Evolutionary conservation across 2,797 vertebrate species (phyloP).

Genomic region (Oceanodroma leucorhoa): DNA sequence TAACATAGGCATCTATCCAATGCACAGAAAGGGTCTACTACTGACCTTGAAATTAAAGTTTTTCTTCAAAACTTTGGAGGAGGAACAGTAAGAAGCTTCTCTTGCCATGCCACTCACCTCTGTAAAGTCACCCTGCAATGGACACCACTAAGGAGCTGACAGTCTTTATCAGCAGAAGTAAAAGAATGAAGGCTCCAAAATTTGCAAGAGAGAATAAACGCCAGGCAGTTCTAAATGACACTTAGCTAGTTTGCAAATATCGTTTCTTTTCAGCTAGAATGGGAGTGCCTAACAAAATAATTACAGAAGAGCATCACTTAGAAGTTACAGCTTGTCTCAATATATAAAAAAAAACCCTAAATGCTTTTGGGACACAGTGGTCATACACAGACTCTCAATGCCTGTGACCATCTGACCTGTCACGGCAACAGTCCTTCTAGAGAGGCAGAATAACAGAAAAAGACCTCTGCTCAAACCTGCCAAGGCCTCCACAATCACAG

Average conservation of each 20-base stretch:
- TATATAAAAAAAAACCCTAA: neutral
- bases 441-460: slow-evolving; percentile 1
- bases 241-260: neutral
- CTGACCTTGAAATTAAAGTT: neutral
- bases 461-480: neutral
- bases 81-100: neutral
- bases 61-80: neutral
- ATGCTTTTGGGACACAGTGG: neutral
- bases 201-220: neutral
- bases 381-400: neutral
- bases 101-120: neutral
- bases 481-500: neutral
- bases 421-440: neutral
- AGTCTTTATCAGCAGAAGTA: neutral
- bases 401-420: neutral
- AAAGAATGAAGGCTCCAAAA: neutral
- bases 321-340: neutral
- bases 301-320: neutral
- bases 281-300: neutral
- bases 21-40: neutral
- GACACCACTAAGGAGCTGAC: neutral
- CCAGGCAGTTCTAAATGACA: neutral
- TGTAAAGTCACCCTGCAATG: neutral
- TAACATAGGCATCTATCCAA: neutral
- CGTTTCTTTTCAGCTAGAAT: neutral